phyloP scores from a whole-genome alignment of 2,888 invertebrate species.

The Mystacides longicornis region DNA sequence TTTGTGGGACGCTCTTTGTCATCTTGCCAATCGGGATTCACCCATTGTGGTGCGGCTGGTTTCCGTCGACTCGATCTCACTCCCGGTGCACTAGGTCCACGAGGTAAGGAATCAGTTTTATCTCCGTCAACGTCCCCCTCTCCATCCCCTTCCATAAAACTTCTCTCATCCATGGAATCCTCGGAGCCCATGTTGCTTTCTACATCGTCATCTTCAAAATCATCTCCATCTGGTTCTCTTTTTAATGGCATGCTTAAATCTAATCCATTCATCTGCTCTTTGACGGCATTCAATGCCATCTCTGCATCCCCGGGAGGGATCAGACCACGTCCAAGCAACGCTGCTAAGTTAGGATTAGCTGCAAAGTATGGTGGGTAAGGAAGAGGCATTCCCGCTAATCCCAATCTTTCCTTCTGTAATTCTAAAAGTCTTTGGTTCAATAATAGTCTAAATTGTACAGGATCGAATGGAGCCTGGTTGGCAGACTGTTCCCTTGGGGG shows the following conservation, averaged over 20 bases:
- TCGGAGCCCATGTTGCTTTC: conserved; percentile 71
- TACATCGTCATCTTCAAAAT: conserved; percentile 73
- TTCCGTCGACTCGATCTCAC: conserved; percentile 66
- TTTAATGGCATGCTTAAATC: conserved; percentile 85
- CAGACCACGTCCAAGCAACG: conserved; percentile 63
- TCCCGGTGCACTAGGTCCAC: conserved; percentile 33
- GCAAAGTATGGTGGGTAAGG: conserved; percentile 73
- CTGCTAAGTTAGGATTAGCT: conserved; percentile 68
- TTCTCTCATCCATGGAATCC: conserved; percentile 46
- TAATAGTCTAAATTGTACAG: conserved; percentile 82
- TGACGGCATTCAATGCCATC: conserved; percentile 51
- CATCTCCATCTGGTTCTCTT: conserved; percentile 68
- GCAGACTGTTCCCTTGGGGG: conserved; percentile 65
- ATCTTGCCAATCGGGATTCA: conserved; percentile 89
- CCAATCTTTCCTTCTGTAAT: conserved; percentile 78
- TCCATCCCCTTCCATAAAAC: conserved; percentile 42
- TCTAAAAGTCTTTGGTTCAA: conserved; percentile 84
- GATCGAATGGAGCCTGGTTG: conserved; percentile 72
- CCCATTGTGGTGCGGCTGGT: conserved; percentile 96
- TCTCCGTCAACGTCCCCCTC: conserved; percentile 46
- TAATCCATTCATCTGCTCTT: conserved; percentile 77
- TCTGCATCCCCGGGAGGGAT: conserved; percentile 54
- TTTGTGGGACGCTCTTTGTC: conserved; percentile 48
- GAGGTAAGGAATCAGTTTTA: conserved; percentile 48
- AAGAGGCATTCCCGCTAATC: conserved; percentile 66